phyloP scores from a whole-genome alignment of 2,797 vertebrate species.

The Chrosomus eos region DNA sequence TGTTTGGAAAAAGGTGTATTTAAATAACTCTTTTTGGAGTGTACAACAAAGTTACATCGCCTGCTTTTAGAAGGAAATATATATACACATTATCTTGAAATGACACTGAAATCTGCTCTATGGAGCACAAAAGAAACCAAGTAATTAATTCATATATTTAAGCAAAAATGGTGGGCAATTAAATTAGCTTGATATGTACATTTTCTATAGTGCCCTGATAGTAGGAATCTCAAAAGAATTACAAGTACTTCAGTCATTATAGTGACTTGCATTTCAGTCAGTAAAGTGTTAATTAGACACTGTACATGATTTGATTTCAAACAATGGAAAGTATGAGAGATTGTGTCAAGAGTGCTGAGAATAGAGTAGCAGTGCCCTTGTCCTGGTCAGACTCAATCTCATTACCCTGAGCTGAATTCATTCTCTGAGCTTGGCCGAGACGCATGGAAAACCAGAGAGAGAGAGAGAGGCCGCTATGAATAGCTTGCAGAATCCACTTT shows the following conservation, averaged over 20 bases:
- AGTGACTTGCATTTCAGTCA: neutral
- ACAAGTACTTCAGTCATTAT: neutral
- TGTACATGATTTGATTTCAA: neutral
- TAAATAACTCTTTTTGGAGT: neutral
- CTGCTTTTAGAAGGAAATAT: neutral
- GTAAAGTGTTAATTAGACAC: neutral
- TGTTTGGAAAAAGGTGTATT: neutral
- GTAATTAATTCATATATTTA: neutral
- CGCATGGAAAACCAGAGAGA: slow-evolving; percentile 30
- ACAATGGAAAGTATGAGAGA: neutral
- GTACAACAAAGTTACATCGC: neutral
- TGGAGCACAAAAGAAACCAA: neutral
- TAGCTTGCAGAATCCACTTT: slow-evolving; percentile 61
- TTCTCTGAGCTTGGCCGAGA: slow-evolving; percentile 48
- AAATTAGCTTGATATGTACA: neutral
- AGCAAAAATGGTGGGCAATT: neutral
- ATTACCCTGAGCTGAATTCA: slow-evolving; percentile 47
- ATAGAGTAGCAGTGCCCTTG: slow-evolving; percentile 46
- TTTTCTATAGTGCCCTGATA: neutral
- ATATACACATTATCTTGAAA: neutral
- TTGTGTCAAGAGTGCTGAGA: neutral
- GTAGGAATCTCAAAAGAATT: neutral
- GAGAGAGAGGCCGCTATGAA: slow-evolving; percentile 10
- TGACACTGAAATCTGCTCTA: neutral
- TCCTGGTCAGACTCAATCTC: slow-evolving; percentile 57